These are phyloP conservation scores for Trichonephila inaurata DNA, from an alignment of 1,140 invertebrate genomes.

Conservation along the genomic window DNA sequence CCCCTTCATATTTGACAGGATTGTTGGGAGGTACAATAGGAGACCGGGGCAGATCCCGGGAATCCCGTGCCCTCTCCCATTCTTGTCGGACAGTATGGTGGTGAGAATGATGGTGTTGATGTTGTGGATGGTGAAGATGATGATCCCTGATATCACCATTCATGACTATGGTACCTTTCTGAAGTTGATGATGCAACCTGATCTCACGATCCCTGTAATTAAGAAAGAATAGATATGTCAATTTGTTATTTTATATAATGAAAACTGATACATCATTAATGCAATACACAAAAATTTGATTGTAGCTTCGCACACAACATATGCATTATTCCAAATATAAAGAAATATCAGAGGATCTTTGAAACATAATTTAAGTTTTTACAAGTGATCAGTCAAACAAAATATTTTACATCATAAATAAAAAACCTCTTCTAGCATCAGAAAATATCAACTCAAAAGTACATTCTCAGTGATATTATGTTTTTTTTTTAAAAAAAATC, in stretches of 20 bases:
- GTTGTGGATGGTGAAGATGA: slow-evolving; percentile 67
- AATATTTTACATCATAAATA: too few species aligned
- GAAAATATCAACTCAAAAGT: too few species aligned
- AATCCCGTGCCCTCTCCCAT: slow-evolving; percentile 49
- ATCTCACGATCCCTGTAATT: slow-evolving; percentile 62
- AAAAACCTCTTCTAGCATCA: too few species aligned
- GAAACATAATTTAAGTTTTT: too few species aligned
- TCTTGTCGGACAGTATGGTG: not conserved
- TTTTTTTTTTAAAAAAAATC: too few species aligned
- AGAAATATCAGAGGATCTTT: too few species aligned
- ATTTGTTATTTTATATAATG: not conserved
- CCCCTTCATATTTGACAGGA: slow-evolving; percentile 63
- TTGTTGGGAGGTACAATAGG: slow-evolving; percentile 57
- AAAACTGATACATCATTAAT: too few species aligned
- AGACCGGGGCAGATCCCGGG: slow-evolving; percentile 46
- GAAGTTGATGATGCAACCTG: slow-evolving; percentile 67
- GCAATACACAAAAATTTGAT: too few species aligned
- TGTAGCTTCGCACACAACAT: too few species aligned
- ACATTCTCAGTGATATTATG: too few species aligned
- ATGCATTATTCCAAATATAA: too few species aligned
- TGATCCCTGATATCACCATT: slow-evolving; percentile 74
- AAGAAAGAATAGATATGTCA: not conserved
- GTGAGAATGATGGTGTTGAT: slow-evolving; percentile 59
- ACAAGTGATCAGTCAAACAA: too few species aligned
- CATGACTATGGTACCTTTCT: slow-evolving; percentile 70